phyloP scores from a whole-genome alignment of 2,888 invertebrate genomes.

The Nomada ruficornis region DNA sequence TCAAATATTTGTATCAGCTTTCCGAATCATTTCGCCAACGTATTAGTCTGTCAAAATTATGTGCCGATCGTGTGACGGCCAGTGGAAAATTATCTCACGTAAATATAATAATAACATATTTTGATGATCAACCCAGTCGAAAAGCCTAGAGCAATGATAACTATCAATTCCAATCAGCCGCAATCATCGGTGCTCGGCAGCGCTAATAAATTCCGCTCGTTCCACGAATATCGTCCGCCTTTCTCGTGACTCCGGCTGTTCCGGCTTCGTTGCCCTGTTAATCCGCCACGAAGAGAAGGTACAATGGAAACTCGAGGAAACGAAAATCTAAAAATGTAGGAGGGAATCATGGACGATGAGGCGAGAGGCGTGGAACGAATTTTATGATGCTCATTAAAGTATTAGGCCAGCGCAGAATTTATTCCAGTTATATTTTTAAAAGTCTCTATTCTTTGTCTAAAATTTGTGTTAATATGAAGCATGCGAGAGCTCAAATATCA shows the following conservation, averaged over 20 bases:
- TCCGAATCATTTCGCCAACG: no score
- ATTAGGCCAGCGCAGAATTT: no score
- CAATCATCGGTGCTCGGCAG: slow-evolving; percentile 42
- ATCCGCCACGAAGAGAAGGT: slow-evolving; percentile 22
- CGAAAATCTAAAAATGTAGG: slow-evolving; percentile 21
- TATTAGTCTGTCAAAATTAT: no score
- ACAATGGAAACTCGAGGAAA: slow-evolving; percentile 14
- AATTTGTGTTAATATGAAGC: no score
- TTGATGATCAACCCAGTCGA: slow-evolving; percentile 22
- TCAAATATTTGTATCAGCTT: no score
- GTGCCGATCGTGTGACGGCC: no score
- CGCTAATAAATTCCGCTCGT: slow-evolving; percentile 57
- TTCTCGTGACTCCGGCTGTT: slow-evolving; percentile 34
- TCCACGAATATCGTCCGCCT: slow-evolving; percentile 35
- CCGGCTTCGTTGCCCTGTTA: slow-evolving; percentile 37
- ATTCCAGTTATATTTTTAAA: no score
- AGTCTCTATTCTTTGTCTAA: no score
- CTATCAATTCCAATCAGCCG: slow-evolving; percentile 54
- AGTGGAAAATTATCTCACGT: background rate
- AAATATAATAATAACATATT: slow-evolving; percentile 46
- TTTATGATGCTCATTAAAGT: no score
- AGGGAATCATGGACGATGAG: slow-evolving; percentile 40
- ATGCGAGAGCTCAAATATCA: no score
- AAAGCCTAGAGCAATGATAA: slow-evolving; percentile 30
- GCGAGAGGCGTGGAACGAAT: background rate